A percentile compares a stretch with the other conserved stretches of the same genome.
These are phyloP conservation scores for Chymomyza amoena DNA, from an alignment of 2,888 invertebrate species.

Conservation along the genomic window DNA sequence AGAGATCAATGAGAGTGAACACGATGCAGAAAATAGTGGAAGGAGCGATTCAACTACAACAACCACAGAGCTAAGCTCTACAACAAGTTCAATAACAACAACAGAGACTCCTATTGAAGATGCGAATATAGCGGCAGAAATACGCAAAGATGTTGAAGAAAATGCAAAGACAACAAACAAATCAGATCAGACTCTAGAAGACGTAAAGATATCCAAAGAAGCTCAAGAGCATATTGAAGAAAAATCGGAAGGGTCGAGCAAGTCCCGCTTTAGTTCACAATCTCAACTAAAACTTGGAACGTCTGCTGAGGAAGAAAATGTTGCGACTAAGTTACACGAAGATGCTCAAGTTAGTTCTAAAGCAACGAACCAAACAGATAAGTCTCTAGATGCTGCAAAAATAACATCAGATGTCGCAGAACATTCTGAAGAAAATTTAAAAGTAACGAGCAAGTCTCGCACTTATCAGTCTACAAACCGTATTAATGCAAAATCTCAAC, in stretches of 20 bases:
- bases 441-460: background rate
- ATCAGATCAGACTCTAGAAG: background rate
- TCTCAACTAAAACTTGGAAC: constrained; percentile 1
- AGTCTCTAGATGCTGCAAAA: background rate
- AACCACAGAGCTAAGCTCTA: background rate
- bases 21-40: background rate
- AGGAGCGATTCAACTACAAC: background rate
- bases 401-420: background rate
- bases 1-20: background rate
- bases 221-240: too few relatives aligned
- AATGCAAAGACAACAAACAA: background rate
- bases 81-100: background rate
- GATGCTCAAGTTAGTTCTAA: background rate
- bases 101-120: background rate
- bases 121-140: background rate
- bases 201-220: too few relatives aligned
- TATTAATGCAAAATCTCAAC: background rate
- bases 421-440: background rate
- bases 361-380: background rate
- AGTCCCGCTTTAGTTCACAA: background rate
- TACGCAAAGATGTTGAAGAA: background rate
- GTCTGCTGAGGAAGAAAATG: constrained; percentile 51
- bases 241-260: background rate
- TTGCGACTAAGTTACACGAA: constrained; percentile 27
- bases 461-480: background rate